A percentile compares a stretch with the other conserved stretches of the same genome.
phyloP scores from a whole-genome alignment of 2,888 invertebrate genomes.

The Hetaerina titia region DNA sequence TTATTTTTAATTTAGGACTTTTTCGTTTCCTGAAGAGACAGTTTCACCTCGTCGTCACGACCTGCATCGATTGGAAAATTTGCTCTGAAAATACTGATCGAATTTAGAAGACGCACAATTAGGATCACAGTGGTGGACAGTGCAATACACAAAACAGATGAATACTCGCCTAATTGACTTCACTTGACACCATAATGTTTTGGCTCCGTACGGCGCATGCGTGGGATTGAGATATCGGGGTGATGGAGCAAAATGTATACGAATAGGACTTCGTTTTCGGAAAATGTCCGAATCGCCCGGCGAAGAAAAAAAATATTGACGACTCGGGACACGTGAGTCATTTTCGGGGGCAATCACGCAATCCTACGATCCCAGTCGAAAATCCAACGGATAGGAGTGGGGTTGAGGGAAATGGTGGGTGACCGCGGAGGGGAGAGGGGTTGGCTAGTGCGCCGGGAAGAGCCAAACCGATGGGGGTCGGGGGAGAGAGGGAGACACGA shows the following conservation, averaged over 20 bases:
- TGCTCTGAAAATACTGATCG: too few species aligned
- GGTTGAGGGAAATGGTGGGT: background rate
- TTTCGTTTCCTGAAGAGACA: too few species aligned
- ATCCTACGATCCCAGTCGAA: background rate
- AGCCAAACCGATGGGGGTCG: background rate
- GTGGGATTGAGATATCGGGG: background rate
- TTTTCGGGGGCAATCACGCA: conserved; percentile 2
- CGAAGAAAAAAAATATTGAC: background rate
- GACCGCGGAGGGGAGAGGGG: background rate
- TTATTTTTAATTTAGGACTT: too few species aligned
- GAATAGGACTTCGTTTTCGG: background rate
- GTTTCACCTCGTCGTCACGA: too few species aligned
- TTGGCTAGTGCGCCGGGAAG: background rate
- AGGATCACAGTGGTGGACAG: too few species aligned
- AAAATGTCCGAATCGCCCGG: background rate
- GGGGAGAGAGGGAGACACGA: background rate
- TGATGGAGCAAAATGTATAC: background rate
- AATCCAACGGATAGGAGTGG: background rate
- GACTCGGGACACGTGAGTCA: background rate
- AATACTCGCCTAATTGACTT: too few species aligned
- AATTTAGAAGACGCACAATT: too few species aligned
- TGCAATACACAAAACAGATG: too few species aligned
- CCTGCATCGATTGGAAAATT: too few species aligned
- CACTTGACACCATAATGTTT: too few species aligned
- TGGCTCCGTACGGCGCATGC: too few species aligned